Base-by-base conservation (phyloP, 2,888 invertebrate species). In the Synanthedon andrenaeformis region DNA sequence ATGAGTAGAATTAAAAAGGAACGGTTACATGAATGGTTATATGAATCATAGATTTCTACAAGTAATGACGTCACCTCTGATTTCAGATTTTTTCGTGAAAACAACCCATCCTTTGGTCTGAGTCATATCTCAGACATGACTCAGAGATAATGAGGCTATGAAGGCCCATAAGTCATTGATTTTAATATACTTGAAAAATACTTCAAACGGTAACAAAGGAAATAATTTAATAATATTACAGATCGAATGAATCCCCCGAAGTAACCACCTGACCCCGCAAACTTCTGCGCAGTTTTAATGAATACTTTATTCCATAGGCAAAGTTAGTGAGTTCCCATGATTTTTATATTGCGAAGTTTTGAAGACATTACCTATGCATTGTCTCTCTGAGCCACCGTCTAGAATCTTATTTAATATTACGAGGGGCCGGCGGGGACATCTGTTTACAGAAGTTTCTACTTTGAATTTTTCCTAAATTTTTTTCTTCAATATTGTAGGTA, bases 281-380 rank as follows among this genome's bases (percentile, higher is more conserved):
- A 66, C 59, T 62, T 68, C 59, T 60, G 54, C 52, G 52, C 69
- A 69, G 65, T 75, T 74, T 75, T 72, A 80, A 84, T 84, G 83
- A 85, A 84, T 85, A 76, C 76, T 85, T 83, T 77, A 84, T 81
- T 74, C 71, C 58, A 74, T 72, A 72, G 53, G 48, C 64, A 57
- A 76, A 82, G 69, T 81, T 78, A 64, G 62, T 58, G 72, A 67
- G 74, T 76, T 74, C 72, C 70, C 82, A 82, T 86, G 84, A 85
- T 86, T 86, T 84, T 86, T 83, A 86, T 85, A 82, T 77, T 67
- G 72, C 71, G 59, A 82, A 83, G 75, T 82, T 35, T 82, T 64
- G 52, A 23, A 56, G 57, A 64, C 79, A 81, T 85, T 82, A 80
- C 75, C 79, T 82, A 83, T 85, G 82, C 83, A 82, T 82, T 84